phyloP scores from a whole-genome alignment of 1,140 invertebrate genomes.

The Diachasma alloeum region DNA sequence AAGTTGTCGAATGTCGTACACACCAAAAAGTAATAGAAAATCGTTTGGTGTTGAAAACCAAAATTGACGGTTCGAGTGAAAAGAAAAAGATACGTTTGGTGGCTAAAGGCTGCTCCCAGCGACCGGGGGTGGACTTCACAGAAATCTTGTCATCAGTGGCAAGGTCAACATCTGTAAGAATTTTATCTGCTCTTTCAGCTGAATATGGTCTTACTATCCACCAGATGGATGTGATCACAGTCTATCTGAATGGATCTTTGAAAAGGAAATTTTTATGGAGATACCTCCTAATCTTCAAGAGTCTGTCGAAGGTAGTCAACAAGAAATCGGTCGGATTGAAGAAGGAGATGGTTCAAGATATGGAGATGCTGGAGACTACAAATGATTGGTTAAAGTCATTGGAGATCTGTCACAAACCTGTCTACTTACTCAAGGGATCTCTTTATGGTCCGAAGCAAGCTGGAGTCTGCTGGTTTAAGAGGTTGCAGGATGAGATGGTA shows the following conservation, averaged over 20 bases:
- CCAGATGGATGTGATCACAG: conserved; percentile 55
- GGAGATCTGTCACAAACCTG: neutral
- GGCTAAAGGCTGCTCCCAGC: conserved; percentile 52
- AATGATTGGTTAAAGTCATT: neutral
- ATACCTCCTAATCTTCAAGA: conserved; percentile 26
- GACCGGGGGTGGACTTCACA: conserved; percentile 52
- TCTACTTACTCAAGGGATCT: conserved; percentile 14
- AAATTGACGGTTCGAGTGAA: neutral
- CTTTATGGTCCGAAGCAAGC: conserved; percentile 33
- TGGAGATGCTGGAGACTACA: neutral
- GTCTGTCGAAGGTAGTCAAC: neutral
- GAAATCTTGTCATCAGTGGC: conserved; percentile 54
- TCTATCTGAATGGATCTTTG: conserved; percentile 60
- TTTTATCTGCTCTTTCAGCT: conserved; percentile 49
- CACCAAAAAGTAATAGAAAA: conserved; percentile 42
- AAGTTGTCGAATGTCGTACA: conserved; percentile 37
- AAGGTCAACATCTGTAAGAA: conserved; percentile 42
- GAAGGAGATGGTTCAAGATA: neutral
- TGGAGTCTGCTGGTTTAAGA: neutral
- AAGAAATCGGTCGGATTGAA: neutral
- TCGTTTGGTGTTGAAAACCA: conserved; percentile 19
- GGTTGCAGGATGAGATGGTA: neutral
- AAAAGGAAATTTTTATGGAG: conserved; percentile 58
- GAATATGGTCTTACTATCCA: conserved; percentile 34
- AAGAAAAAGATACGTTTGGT: conserved; percentile 53